Conservation (phyloP, 2,888 invertebrate species). For the Carterocephalus palaemon region DNA sequence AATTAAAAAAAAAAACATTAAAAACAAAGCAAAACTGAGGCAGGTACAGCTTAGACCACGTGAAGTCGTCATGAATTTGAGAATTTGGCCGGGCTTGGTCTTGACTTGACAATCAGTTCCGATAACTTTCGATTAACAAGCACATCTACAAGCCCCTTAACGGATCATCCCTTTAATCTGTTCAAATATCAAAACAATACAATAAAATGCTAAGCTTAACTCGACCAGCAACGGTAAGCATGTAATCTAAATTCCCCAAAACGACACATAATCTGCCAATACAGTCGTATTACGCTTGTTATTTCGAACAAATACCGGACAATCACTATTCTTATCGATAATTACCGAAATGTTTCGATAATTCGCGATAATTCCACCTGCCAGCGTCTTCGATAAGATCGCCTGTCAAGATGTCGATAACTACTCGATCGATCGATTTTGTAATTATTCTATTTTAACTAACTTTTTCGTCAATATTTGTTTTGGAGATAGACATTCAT, state of each 20-base stretch:
- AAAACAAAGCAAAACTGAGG: no score
- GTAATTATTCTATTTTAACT: slow-evolving; percentile 15
- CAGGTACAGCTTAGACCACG: no score
- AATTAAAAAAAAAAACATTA: no score
- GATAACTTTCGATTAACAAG: no score
- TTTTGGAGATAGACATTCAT: no score
- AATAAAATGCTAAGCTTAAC: slow-evolving; percentile 13
- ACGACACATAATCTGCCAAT: slow-evolving; percentile 41
- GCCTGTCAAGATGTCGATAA: slow-evolving; percentile 27
- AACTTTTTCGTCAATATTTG: no score
- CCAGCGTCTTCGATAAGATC: slow-evolving; percentile 14
- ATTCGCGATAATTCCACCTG: slow-evolving; percentile 10
- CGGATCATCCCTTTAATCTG: slow-evolving; percentile 7
- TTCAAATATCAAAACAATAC: slow-evolving; percentile 7
- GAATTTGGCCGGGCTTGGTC: no score
- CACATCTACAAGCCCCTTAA: no score
- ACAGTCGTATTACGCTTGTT: slow-evolving; percentile 40
- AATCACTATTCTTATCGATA: slow-evolving; percentile 30
- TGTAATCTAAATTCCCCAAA: slow-evolving; percentile 35
- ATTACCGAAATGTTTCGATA: slow-evolving; percentile 26
- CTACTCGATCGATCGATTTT: slow-evolving; percentile 29
- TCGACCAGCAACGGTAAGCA: slow-evolving; percentile 6
- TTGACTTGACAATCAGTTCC: no score
- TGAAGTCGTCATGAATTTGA: no score
- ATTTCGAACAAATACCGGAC: slow-evolving; percentile 24